Evolutionary conservation across 2,113 vertebrate species (phyloP).

Genomic region (Chinchilla lanigera): DNA sequence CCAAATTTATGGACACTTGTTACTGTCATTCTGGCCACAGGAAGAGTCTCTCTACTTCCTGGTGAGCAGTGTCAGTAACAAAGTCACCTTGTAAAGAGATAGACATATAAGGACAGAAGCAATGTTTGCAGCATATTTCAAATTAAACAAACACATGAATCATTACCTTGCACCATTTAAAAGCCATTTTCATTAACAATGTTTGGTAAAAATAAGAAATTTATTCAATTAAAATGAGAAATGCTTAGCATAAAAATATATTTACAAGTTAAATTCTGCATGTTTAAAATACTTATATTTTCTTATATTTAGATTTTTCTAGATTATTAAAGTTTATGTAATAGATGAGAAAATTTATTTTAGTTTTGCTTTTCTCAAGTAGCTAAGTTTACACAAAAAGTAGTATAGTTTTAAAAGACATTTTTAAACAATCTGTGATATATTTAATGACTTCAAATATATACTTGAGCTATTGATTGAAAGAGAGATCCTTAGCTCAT

Average conservation of each 20-base stretch:
- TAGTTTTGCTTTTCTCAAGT: not conserved
- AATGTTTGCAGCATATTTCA: not conserved
- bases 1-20: not conserved
- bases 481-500: not conserved
- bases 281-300: not conserved
- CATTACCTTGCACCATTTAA: not conserved
- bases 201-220: slow-evolving; percentile 7
- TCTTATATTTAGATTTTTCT: not conserved
- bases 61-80: not conserved
- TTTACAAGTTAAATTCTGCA: slow-evolving; percentile 30
- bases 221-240: slow-evolving; percentile 24
- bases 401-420: not conserved
- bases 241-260: not conserved
- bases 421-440: not conserved
- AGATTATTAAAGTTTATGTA: not conserved
- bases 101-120: not conserved
- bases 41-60: not conserved
- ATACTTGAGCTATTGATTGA: not conserved
- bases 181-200: slow-evolving; percentile 14
- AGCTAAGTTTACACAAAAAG: not conserved
- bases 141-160: not conserved
- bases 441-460: not conserved
- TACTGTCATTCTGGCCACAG: not conserved
- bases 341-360: not conserved
- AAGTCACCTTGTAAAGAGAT: not conserved